Evolutionary conservation across 2,888 invertebrate genomes (phyloP).

Genomic region (Drosophila acutilabella): DNA sequence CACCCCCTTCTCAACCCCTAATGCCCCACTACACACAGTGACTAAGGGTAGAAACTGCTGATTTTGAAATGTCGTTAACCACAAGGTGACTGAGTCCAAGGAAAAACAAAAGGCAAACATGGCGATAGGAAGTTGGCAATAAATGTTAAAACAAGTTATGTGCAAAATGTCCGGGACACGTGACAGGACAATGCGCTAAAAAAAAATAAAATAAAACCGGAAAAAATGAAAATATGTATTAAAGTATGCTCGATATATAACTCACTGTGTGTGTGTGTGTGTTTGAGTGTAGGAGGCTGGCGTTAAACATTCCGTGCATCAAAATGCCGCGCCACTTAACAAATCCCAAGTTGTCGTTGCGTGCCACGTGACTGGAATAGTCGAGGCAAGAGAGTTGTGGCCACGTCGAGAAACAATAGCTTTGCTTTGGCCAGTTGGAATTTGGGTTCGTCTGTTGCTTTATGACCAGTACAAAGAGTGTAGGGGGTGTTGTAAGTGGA

Average conservation of each 20-base stretch:
- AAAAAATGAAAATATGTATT: slow-evolving; percentile 21
- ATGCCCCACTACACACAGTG: neutral
- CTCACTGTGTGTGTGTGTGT: neutral
- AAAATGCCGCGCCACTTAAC: slow-evolving; percentile 76
- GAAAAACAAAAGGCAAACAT: slow-evolving; percentile 24
- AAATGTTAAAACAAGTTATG: slow-evolving; percentile 77
- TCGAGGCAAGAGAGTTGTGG: slow-evolving; percentile 7
- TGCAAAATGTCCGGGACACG: slow-evolving; percentile 74
- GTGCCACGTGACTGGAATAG: slow-evolving; percentile 77
- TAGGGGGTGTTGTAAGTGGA: no score
- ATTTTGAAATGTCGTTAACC: slow-evolving; percentile 51
- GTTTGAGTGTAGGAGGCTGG: slow-evolving; percentile 12
- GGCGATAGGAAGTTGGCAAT: slow-evolving; percentile 72
- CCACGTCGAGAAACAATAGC: slow-evolving; percentile 67
- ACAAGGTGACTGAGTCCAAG: slow-evolving; percentile 48
- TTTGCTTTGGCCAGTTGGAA: slow-evolving; percentile 61
- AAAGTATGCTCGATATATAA: slow-evolving; percentile 1
- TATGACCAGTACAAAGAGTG: slow-evolving; percentile 31
- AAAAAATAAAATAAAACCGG: slow-evolving; percentile 1
- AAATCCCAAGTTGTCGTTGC: slow-evolving; percentile 81
- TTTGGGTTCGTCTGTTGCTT: slow-evolving; percentile 40
- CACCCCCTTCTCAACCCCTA: neutral
- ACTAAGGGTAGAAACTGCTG: slow-evolving; percentile 1
- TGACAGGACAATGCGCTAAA: slow-evolving; percentile 50
- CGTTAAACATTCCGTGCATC: slow-evolving; percentile 69